These are phyloP conservation scores for Sitta carolinensis DNA, from an alignment of 2,797 vertebrate genomes.

Conservation along the genomic window DNA sequence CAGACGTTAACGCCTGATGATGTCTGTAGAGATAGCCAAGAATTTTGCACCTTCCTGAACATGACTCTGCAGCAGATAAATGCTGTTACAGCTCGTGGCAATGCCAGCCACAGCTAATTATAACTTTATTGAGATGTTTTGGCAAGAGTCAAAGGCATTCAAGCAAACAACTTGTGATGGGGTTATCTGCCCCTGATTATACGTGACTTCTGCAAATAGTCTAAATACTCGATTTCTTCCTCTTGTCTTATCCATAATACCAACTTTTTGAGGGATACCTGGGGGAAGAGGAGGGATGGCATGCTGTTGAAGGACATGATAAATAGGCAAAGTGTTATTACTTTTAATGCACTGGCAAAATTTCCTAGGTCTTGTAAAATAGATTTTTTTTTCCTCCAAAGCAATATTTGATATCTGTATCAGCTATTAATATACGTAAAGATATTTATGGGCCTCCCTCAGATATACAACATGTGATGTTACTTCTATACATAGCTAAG, in stretches of 20 bases:
- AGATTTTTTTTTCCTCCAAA: not conserved
- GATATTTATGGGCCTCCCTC: not conserved
- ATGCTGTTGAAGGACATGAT: not conserved
- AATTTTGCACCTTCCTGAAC: constrained; percentile 59
- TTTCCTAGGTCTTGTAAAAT: not conserved
- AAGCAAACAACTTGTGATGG: constrained; percentile 4
- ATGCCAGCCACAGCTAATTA: constrained; percentile 52
- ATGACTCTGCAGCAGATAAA: constrained; percentile 48
- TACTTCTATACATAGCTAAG: not conserved
- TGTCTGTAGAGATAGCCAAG: not conserved
- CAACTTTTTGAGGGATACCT: not conserved
- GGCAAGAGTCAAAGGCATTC: constrained; percentile 7
- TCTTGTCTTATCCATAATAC: not conserved
- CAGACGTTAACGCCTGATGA: not conserved
- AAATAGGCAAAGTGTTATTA: not conserved
- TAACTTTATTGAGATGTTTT: constrained; percentile 55
- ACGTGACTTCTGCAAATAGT: not conserved
- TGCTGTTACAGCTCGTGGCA: not conserved
- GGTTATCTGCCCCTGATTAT: constrained; percentile 2
- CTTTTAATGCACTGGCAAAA: not conserved
- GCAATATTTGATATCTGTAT: not conserved
- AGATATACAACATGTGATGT: fast-evolving
- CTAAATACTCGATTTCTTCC: not conserved
- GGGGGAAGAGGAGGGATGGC: not conserved
- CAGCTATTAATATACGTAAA: not conserved